Conservation (phyloP, 2,888 invertebrate species). For the Anagyrus pseudococci region DNA sequence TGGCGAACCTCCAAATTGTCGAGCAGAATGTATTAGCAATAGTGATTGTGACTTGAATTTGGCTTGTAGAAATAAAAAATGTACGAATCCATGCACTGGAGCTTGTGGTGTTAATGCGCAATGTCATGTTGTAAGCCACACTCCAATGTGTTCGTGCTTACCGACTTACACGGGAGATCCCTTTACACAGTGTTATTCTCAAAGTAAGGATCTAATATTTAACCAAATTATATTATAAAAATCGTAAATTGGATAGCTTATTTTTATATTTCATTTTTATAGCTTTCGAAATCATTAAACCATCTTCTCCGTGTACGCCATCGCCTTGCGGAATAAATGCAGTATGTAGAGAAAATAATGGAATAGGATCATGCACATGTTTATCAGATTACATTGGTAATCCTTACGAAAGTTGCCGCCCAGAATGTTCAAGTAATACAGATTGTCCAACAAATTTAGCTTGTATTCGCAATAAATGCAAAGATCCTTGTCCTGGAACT, state of each 20-base stretch:
- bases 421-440: constrained; percentile 68
- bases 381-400: constrained; percentile 65
- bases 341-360: constrained; percentile 65
- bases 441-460: constrained; percentile 66
- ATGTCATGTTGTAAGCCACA: constrained; percentile 82
- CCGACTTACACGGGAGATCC: constrained; percentile 79
- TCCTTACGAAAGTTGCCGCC: constrained; percentile 67
- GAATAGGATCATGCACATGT: constrained; percentile 67
- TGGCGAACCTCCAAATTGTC: constrained; percentile 79
- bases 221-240: too few relatives aligned
- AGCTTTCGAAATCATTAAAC: background rate
- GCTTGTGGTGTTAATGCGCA: constrained; percentile 80
- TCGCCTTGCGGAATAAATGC: constrained; percentile 67
- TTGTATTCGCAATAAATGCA: constrained; percentile 69
- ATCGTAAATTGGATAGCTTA: too few relatives aligned
- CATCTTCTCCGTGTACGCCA: constrained; percentile 64
- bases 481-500: constrained; percentile 67
- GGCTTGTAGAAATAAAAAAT: constrained; percentile 79
- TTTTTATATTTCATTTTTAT: background rate
- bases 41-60: constrained; percentile 78
- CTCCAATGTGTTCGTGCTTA: constrained; percentile 81
- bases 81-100: constrained; percentile 79
- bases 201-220: constrained; percentile 66
- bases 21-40: constrained; percentile 82
- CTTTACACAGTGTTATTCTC: constrained; percentile 67